A percentile compares a stretch with the other conserved stretches of the same genome.
phyloP scores from a whole-genome alignment of 2,888 invertebrate genomes.

The Eupithecia pulchellata region DNA sequence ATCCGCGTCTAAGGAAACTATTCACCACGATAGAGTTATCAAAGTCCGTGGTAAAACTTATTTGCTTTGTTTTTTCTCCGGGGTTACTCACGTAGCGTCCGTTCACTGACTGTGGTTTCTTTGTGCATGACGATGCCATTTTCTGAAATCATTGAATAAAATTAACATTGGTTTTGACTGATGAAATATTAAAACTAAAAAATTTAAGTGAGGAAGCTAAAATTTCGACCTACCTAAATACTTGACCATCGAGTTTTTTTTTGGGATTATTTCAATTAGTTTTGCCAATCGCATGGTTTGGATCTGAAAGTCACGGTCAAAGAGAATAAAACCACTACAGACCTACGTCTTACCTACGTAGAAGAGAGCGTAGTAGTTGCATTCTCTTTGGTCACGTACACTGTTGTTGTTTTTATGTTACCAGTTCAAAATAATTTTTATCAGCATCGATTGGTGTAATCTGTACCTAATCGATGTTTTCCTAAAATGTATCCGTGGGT shows the following conservation, averaged over 20 bases:
- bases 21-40: constrained; percentile 64
- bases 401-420: no score
- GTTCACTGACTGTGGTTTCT: constrained; percentile 88
- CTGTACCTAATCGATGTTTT: no score
- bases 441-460: no score
- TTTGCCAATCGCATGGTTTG: background rate
- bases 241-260: constrained; percentile 30
- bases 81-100: constrained; percentile 41
- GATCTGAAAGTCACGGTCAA: no score
- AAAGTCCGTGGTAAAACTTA: constrained; percentile 63
- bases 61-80: constrained; percentile 82
- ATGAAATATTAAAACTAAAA: constrained; percentile 10
- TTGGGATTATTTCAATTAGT: background rate
- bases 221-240: constrained; percentile 13
- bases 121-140: constrained; percentile 39
- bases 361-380: no score
- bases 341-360: background rate
- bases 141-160: constrained; percentile 16
- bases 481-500: no score
- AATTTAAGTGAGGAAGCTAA: background rate
- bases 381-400: no score
- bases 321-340: no score
- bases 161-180: background rate
- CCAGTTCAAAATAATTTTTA: no score
- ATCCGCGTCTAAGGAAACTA: constrained; percentile 71